These are phyloP conservation scores for Calypte anna DNA, from an alignment of 2,113 vertebrate species.

Conservation along the genomic window DNA sequence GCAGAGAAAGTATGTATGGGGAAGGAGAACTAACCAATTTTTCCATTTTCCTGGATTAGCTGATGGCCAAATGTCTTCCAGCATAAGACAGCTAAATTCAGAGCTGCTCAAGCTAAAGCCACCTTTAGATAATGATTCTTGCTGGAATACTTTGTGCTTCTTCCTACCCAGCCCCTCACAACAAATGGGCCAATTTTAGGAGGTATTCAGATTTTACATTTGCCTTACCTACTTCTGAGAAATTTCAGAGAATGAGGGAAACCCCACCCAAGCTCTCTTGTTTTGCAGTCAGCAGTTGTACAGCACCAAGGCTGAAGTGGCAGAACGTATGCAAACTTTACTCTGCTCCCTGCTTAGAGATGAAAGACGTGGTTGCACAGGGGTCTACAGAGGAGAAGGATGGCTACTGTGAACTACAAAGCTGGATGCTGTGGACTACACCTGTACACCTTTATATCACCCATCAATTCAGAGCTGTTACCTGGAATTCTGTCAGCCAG, in stretches of 20 bases:
- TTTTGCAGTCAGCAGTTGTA: not conserved
- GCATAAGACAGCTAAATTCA: not conserved
- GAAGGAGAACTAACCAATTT: not conserved
- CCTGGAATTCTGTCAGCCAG: not conserved
- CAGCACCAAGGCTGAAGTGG: not conserved
- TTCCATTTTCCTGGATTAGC: slow-evolving; percentile 5
- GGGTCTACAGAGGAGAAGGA: not conserved
- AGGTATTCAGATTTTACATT: not conserved
- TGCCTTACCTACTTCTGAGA: not conserved
- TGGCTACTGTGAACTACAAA: not conserved
- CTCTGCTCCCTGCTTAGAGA: not conserved
- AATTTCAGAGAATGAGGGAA: not conserved
- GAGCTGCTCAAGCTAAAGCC: not conserved
- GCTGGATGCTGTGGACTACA: not conserved
- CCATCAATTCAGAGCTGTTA: not conserved
- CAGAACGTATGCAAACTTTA: not conserved
- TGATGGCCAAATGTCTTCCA: not conserved
- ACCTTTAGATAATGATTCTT: not conserved
- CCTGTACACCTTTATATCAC: not conserved
- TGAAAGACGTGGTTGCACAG: not conserved
- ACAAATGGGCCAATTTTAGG: not conserved
- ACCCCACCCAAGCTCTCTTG: not conserved
- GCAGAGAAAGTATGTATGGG: not conserved
- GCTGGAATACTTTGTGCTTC: not conserved
- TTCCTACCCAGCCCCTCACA: not conserved